These are phyloP conservation scores for Oncopodura yosiiana DNA, from an alignment of 1,140 invertebrate genomes.

Conservation along the genomic window DNA sequence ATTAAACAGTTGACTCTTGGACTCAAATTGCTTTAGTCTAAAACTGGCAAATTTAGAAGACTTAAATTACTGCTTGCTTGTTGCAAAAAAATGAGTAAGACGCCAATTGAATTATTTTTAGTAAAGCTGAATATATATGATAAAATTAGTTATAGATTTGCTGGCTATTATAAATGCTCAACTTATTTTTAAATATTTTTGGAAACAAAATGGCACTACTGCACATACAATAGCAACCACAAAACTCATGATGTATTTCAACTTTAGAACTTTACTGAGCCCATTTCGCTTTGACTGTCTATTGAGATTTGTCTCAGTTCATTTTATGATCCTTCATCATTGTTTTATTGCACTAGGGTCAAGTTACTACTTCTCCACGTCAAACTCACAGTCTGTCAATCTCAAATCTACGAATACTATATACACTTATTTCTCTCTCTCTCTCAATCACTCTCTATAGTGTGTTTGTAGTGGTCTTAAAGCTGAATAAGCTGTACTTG, in stretches of 20 bases:
- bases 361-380: conserved; percentile 20
- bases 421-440: background rate
- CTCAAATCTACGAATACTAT: background rate
- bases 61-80: no score
- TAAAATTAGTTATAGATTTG: no score
- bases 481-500: background rate
- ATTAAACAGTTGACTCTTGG: no score
- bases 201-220: no score
- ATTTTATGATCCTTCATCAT: conserved; percentile 36
- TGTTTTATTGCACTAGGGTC: conserved; percentile 35
- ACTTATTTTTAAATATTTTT: no score
- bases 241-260: background rate
- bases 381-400: background rate
- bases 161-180: no score
- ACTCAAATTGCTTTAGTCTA: no score
- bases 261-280: background rate
- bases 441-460: background rate
- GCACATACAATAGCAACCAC: background rate
- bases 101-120: no score
- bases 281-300: no score
- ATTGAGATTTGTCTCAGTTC: conserved; percentile 34
- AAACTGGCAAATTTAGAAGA: no score
- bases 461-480: background rate
- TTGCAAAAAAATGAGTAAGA: no score
- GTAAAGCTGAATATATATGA: no score